A percentile compares a stretch with the other conserved stretches of the same genome.
Conservation (phyloP, 1,140 invertebrate genomes). For the Anagrus nilaparvatae region DNA sequence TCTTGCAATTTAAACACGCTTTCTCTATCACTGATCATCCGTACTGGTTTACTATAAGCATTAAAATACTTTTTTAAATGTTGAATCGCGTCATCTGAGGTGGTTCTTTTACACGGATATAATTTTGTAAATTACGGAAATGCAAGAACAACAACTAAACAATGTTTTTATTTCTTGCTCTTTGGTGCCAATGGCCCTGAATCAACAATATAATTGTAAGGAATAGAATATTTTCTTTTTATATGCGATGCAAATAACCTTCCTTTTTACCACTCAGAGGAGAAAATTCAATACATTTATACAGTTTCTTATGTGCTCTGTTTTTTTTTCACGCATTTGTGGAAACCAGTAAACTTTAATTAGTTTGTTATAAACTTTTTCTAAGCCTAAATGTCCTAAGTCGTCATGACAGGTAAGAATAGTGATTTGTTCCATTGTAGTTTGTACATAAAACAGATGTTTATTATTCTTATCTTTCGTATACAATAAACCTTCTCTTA, state of each 20-base stretch:
- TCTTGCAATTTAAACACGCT: neutral
- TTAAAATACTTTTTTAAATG: conserved; percentile 10
- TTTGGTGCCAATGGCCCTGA: conserved; percentile 8
- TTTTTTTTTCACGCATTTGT: neutral
- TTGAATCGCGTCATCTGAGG: neutral
- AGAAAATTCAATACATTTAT: conserved; percentile 1
- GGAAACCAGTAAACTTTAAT: conserved; percentile 2
- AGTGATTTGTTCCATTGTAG: neutral
- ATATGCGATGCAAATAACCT: conserved; percentile 9
- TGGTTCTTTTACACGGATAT: conserved; percentile 9
- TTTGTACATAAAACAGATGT: conserved; percentile 1
- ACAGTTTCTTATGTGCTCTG: conserved; percentile 2
- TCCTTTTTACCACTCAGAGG: neutral
- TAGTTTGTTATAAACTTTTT: conserved; percentile 1
- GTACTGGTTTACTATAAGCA: conserved; percentile 6
- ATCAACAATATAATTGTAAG: conserved; percentile 6
- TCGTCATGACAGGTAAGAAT: conserved; percentile 2
- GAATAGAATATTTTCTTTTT: neutral
- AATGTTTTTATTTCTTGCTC: neutral
- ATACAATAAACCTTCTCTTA: conserved; percentile 2
- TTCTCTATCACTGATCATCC: conserved; percentile 4
- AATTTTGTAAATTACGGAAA: conserved; percentile 4
- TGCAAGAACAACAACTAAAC: neutral
- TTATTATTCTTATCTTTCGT: neutral
- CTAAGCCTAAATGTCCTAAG: conserved; percentile 3